These are phyloP conservation scores for Venturia canescens DNA, from an alignment of 1,140 invertebrate species.

Conservation along the genomic window DNA sequence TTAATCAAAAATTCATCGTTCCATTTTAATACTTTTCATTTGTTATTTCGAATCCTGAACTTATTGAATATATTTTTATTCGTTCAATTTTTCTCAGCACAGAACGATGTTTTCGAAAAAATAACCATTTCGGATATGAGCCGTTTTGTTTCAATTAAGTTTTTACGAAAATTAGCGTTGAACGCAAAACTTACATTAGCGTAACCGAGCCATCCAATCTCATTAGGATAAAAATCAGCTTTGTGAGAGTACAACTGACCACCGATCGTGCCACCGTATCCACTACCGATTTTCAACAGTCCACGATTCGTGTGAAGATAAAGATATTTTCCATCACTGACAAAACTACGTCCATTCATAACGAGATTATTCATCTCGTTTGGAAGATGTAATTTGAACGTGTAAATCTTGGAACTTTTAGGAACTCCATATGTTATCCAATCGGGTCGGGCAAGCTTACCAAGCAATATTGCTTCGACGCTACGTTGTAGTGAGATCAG, in stretches of 20 bases:
- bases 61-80: too few relatives aligned
- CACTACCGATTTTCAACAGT: slow-evolving; percentile 93
- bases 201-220: slow-evolving; percentile 90
- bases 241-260: slow-evolving; percentile 90
- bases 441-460: slow-evolving; percentile 88
- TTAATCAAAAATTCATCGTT: slow-evolving; percentile 18
- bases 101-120: too few relatives aligned
- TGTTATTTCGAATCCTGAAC: too few relatives aligned
- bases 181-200: slow-evolving; percentile 82
- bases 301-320: slow-evolving; percentile 86
- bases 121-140: too few relatives aligned
- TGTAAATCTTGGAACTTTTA: slow-evolving; percentile 84
- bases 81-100: too few relatives aligned
- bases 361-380: slow-evolving; percentile 75
- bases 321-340: slow-evolving; percentile 91
- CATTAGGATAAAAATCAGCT: slow-evolving; percentile 86
- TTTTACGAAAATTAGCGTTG: slow-evolving; percentile 29
- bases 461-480: slow-evolving; percentile 91
- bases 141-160: not conserved
- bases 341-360: slow-evolving; percentile 79
- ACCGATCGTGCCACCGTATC: slow-evolving; percentile 92
- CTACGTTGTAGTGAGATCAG: slow-evolving; percentile 92
- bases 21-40: too few relatives aligned
- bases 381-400: slow-evolving; percentile 81
- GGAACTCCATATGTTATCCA: slow-evolving; percentile 94